Evolutionary conservation across 1,140 invertebrate species (phyloP), one percentile per base, ranked within the genome.

Genomic region (Rhynchophorus ferrugineus): DNA sequence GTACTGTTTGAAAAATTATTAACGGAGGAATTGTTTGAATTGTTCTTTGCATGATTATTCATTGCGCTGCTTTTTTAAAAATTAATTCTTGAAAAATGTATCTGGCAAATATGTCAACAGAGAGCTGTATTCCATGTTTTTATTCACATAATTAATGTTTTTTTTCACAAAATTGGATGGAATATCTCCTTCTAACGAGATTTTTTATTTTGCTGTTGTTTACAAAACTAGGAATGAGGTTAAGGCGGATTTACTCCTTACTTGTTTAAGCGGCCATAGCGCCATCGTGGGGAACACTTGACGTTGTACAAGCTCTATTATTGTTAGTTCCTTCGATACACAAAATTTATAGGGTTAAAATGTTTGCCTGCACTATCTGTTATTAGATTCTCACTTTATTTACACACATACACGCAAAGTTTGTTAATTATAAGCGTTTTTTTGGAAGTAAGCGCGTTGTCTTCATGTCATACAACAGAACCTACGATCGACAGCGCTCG

Each of bases 221-320:
- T 57, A 61, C 54, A 58, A 54, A 47, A 49, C 42, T 35, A 44
- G 39, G 46, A 64, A 62, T 66, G 64, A 66, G 62, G 64, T 64
- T 64, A 64, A 66, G 62, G 62, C 59, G 61, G 57, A 60, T 66
- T 61, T 59, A 49, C 60, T 58, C 58, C 62, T 61, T 60, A 54
- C 59, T 61, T 63, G 58, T 61, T 64, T 64, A 64, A 29, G 61
- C 63, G 59, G 64, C 66, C 64, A 68, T 68, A 64, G 61, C 61
- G 63, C 59, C 58, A 60, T 65, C 62, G 54, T 58, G 52, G 51
- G 63, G 57, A 67, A 62, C 65, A 65, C 61, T 62, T 59, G 55
- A 57, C 54, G 60, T 63, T 58, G 54, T 51, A 58, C 51, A 33
- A 39, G 43, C 24, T 51, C 50, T 60, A 60, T 43, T 57, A 44